These are phyloP conservation scores for Azemiops feae DNA, from an alignment of 2,113 vertebrate genomes.

Conservation along the genomic window DNA sequence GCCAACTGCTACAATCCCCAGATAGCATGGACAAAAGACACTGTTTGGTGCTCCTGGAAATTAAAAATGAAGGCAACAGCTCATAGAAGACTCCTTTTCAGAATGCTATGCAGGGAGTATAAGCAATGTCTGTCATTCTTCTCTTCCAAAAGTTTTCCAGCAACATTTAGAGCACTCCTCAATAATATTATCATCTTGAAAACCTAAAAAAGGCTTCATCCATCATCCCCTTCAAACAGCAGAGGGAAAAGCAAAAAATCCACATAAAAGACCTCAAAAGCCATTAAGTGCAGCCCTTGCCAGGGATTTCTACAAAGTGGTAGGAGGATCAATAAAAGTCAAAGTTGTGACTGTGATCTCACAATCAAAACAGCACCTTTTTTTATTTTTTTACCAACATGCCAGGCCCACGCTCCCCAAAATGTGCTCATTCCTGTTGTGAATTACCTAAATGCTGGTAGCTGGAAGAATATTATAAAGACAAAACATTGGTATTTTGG, in stretches of 20 bases:
- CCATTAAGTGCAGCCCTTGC: not conserved
- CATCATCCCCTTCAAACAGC: not conserved
- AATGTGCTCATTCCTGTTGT: not conserved
- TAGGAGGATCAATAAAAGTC: not conserved
- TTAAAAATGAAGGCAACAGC: not conserved
- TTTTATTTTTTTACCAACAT: not conserved
- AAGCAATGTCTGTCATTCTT: not conserved
- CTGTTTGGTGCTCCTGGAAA: not conserved
- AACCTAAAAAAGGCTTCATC: not conserved
- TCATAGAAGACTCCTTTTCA: not conserved
- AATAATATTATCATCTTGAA: not conserved
- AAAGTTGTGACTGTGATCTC: not conserved
- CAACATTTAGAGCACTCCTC: not conserved
- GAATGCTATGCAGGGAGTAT: not conserved
- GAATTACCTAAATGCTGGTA: not conserved
- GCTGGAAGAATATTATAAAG: not conserved
- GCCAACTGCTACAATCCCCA: not conserved
- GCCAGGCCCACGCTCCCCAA: not conserved
- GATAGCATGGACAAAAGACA: not conserved
- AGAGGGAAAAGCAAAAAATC: not conserved
- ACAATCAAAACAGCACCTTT: not conserved
- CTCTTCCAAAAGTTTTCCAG: not conserved
- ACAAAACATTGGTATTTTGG: rapidly evolving
- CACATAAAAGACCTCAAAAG: not conserved
- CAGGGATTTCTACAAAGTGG: not conserved